Base-by-base conservation (phyloP, 1,140 invertebrate species). In the Papilio xuthus region DNA sequence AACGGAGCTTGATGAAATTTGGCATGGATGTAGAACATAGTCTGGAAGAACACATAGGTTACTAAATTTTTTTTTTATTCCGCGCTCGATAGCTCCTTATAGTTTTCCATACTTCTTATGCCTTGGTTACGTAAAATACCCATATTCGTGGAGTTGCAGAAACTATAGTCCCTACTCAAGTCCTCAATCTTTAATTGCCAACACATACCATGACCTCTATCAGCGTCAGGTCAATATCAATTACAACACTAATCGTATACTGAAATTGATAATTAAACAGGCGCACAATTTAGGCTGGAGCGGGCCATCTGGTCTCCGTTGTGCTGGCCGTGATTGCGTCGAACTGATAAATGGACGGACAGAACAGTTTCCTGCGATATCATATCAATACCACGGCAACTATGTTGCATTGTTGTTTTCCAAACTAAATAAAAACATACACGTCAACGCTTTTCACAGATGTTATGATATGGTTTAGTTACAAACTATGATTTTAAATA, bases 351-450 rank as follows among this genome's bases (percentile, higher is more conserved):
- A 67, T 28, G 26, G 9, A 67, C 23, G 26, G 60, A 67, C 60
- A 67, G 60, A 28, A 26, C 60, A 67, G 60, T 67, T 67, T 67
- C 60, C 60, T 67, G 60, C 15, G 60, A 67, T 67, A 67, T 15
- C 13, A 1, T 67, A 67, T 67, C 60, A 56, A 13, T 15, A 3
- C 53, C 53, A 60, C 56, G 26, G 26, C 60, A 67, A 67, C 60
- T 15, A 28, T 67, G 60, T 67, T 67, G 60, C 60, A 10, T 28
- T 67, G 60, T 67, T 67, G 2, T 67, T 18, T 50, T 18, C 4
- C 4, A 18, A 18, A 50, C 15, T 15, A 67, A 67, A 67, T 18
- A 8, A 28, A 60, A 32, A 28, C 23, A 63, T 18, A 28, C 15
- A 28, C 26, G 26, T 15, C 26, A 32, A 28, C 26, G 26, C 6